A percentile compares a stretch with the other conserved stretches of the same genome.
Evolutionary conservation across 1,140 invertebrate species (phyloP).

Genomic region (Helicoverpa zea): DNA sequence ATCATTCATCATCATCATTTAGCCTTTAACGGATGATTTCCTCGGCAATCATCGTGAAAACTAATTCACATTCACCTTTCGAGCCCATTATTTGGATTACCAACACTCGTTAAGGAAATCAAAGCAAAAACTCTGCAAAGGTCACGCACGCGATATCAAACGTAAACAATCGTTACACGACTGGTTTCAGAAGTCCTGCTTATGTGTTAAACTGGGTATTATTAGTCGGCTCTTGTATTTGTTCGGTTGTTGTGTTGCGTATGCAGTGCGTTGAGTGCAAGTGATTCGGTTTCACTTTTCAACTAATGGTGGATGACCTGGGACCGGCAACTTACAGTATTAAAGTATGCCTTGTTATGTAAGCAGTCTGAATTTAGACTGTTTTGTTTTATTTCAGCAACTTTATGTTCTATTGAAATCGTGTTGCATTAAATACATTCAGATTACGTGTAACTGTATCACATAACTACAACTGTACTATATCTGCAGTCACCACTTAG

Average conservation of each 20-base stretch:
- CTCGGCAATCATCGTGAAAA: not conserved
- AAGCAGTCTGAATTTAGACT: not conserved
- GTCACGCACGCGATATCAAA: constrained; percentile 25
- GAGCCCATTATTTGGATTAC: constrained; percentile 1
- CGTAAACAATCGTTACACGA: constrained; percentile 17
- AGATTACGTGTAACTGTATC: no score
- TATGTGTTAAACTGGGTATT: not conserved
- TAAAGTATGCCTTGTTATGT: not conserved
- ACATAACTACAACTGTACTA: no score
- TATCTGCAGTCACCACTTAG: no score
- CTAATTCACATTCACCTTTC: constrained; percentile 6
- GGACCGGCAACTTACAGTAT: not conserved
- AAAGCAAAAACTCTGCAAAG: constrained; percentile 28
- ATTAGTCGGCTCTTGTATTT: not conserved
- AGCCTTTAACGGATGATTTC: constrained; percentile 6
- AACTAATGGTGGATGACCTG: not conserved
- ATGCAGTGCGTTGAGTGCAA: not conserved
- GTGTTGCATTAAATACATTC: no score
- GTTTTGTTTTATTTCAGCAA: not conserved
- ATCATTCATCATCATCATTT: constrained; percentile 29
- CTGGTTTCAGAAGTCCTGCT: not conserved
- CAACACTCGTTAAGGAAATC: constrained; percentile 11
- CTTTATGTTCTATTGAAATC: not conserved
- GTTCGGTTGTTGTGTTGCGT: constrained; percentile 5
- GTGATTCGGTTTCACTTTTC: constrained; percentile 30